Base-by-base conservation (phyloP, 2,888 invertebrate species). In the Brachypalpus laphriformis region DNA sequence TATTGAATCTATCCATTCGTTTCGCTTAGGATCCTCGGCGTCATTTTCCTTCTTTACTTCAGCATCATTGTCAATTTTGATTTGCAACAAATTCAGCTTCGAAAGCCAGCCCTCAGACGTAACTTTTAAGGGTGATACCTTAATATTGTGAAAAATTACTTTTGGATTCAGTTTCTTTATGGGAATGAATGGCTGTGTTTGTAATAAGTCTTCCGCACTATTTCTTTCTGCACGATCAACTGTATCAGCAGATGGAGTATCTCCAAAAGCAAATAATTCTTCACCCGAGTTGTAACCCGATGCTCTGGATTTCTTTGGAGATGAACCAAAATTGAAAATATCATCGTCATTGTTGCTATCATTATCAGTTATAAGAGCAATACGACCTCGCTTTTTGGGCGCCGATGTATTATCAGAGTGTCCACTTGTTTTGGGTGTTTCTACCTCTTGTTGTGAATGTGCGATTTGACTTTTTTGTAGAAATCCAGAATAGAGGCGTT, bases 71-170 rank as follows among this genome's bases (percentile, higher is more conserved):
- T 87, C 66, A 14, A 7, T 14, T 71, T 54, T 88, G 82, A 49
- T 70, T 42, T 68, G 89, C 87, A 25, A 88, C 56, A 11, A 70
- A n/a, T 16, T 76, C 22, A 63, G 65, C 49, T 68, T 51, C 5
- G 90, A 89, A n/a, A 92, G 81, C 92, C 92, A 92, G 14, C 89
- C 89, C 11, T 87, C 87, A 1, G 88, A 75, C 11, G 88, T 82
- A 28, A 90, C 71, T 72, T 88, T 89, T 5, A 81, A 71, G 5
- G 89, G 87, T 22, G 87, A 61, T 14, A 87, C 70, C 80, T 88
- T 90, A 0, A 89, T 88, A 61, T 87, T 88, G 0, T 72, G 86
- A 9, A 87, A 78, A 20, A 75, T 42, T 54, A 56, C 16, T 18
- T 63, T 47, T n/a, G 87, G 82, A 54, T 86, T 86, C 3, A 68